These are phyloP conservation scores for Jordanella pulchra DNA, from an alignment of 2,797 vertebrate species.

Conservation along the genomic window DNA sequence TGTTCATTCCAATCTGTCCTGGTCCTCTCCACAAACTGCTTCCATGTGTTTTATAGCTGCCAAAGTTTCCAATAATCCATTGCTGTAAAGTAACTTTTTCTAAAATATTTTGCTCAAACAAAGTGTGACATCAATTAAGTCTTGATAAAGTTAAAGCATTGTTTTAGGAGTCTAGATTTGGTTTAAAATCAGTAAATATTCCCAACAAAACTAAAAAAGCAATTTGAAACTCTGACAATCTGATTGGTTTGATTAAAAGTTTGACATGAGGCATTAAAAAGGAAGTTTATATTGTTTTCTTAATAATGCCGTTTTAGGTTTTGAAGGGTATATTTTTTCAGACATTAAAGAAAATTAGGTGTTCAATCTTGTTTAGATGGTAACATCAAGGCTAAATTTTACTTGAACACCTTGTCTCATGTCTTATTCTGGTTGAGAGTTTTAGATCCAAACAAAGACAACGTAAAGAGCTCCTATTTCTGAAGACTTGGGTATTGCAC, in stretches of 20 bases:
- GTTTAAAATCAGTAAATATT: not conserved
- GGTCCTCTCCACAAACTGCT: not conserved
- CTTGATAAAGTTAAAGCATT: not conserved
- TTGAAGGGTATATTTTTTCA: not conserved
- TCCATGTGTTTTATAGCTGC: not conserved
- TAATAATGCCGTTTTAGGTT: not conserved
- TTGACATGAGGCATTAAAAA: not conserved
- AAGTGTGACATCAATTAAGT: not conserved
- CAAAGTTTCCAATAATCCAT: not conserved
- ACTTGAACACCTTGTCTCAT: not conserved
- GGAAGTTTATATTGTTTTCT: not conserved
- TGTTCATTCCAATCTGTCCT: not conserved
- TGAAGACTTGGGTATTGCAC: too few species aligned
- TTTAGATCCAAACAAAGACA: not conserved
- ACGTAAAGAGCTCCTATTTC: not conserved
- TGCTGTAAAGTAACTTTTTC: not conserved
- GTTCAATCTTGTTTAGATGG: not conserved
- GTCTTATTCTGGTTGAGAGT: not conserved
- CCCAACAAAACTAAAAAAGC: not conserved
- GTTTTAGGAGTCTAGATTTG: not conserved
- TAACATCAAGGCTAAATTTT: not conserved
- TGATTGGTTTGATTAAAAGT: not conserved
- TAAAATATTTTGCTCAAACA: not conserved
- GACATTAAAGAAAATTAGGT: not conserved
- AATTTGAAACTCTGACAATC: not conserved